Evolutionary conservation across 53 echinoderm and acorn worm species (phyloP).

Genomic region (Crossaster papposus): DNA sequence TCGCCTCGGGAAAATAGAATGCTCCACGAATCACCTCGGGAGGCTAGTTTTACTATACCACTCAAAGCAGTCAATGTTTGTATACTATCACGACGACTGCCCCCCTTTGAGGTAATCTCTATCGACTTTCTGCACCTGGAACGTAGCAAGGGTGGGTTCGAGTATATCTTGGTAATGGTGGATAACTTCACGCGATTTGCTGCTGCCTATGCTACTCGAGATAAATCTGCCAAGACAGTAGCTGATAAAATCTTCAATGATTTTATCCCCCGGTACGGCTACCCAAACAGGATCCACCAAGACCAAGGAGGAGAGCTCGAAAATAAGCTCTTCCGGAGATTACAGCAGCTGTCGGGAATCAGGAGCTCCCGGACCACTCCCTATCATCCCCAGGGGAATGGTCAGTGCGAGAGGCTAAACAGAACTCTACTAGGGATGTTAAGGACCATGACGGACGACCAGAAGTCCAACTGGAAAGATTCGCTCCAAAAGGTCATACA

Average conservation of each 20-base stretch:
- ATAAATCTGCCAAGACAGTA: constrained; percentile 34
- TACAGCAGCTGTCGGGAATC: constrained; percentile 27
- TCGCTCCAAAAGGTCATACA: constrained; percentile 20
- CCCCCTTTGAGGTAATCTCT: constrained; percentile 70
- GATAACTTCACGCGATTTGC: constrained; percentile 64
- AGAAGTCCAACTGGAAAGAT: constrained; percentile 10
- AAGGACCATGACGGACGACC: background rate
- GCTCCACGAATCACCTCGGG: too few relatives aligned
- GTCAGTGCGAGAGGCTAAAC: constrained; percentile 33
- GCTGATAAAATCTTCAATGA: constrained; percentile 40
- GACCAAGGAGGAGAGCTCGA: constrained; percentile 67
- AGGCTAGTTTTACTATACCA: too few relatives aligned
- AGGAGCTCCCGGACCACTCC: constrained; percentile 32
- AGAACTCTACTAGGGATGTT: constrained; percentile 39
- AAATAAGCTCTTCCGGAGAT: constrained; percentile 24
- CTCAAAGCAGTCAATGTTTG: too few relatives aligned
- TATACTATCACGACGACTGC: constrained; percentile 54
- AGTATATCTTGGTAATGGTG: constrained; percentile 66
- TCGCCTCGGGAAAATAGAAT: too few relatives aligned
- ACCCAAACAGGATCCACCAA: constrained; percentile 50
- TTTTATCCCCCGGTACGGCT: constrained; percentile 17
- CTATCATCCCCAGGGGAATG: constrained; percentile 61
- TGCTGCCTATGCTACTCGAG: constrained; percentile 31
- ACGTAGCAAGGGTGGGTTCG: constrained; percentile 61
- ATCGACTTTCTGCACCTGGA: constrained; percentile 71